Percentiles rank a stretch among this genome's conserved stretches.
These are phyloP conservation scores for Endomychus coccineus DNA, from an alignment of 2,888 invertebrate species.

Conservation along the genomic window DNA sequence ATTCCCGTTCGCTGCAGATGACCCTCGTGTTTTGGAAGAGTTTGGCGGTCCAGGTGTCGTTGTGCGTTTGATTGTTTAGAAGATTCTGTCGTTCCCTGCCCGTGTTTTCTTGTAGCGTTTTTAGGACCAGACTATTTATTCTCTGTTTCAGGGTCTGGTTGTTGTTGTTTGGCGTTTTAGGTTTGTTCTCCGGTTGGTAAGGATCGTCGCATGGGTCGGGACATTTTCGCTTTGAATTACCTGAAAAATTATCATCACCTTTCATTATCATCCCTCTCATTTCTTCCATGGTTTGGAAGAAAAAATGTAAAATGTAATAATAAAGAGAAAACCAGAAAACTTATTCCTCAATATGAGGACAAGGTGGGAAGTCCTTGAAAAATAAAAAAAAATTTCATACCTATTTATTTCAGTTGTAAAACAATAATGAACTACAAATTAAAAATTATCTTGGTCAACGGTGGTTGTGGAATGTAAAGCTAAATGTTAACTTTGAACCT, in stretches of 20 bases:
- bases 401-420: no score
- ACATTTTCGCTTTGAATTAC: conserved; percentile 13
- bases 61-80: conserved; percentile 33
- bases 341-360: no score
- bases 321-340: no score
- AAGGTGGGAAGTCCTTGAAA: no score
- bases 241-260: conserved; percentile 9
- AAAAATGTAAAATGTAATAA: not conserved
- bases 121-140: conserved; percentile 80
- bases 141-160: conserved; percentile 81
- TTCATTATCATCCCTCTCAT: no score
- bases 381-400: no score
- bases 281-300: no score
- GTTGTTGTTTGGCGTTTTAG: conserved; percentile 37
- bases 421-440: no score
- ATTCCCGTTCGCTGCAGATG: conserved; percentile 71
- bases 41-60: conserved; percentile 74
- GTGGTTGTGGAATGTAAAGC: no score
- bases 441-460: no score
- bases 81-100: conserved; percentile 50
- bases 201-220: conserved; percentile 11
- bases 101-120: conserved; percentile 82
- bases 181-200: not conserved
- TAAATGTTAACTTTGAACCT: no score
- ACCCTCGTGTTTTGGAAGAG: conserved; percentile 76